Conservation (phyloP, 2,888 invertebrate genomes). For the Electrophaes corylata region DNA sequence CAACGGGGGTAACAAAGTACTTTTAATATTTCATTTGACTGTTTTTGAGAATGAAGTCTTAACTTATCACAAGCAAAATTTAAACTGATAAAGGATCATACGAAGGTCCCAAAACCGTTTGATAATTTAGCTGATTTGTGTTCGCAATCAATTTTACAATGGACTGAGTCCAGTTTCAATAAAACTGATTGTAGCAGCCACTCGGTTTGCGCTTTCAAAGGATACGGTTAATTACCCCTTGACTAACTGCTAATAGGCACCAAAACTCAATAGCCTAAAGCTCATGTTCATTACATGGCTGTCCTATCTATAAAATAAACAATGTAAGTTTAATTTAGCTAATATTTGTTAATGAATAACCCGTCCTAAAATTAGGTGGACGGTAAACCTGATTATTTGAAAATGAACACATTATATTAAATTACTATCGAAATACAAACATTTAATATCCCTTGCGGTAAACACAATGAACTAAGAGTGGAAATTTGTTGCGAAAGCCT, state of each 20-base stretch:
- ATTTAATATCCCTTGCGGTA: conserved; percentile 12
- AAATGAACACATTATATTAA: conserved; percentile 20
- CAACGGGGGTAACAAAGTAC: no score
- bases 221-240: not conserved
- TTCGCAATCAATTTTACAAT: not conserved
- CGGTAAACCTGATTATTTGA: conserved; percentile 20
- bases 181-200: not conserved
- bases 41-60: no score
- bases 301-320: conserved; percentile 12
- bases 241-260: conserved; percentile 10
- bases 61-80: no score
- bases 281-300: conserved; percentile 4
- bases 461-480: conserved; percentile 10
- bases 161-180: not conserved
- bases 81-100: not conserved
- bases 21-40: not conserved
- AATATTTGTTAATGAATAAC: conserved; percentile 23
- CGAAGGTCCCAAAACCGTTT: not conserved
- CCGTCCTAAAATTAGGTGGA: conserved; percentile 5
- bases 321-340: conserved; percentile 23
- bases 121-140: not conserved
- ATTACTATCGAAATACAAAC: conserved; percentile 12
- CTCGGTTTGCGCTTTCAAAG: not conserved
- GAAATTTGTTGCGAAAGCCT: conserved; percentile 5
- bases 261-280: conserved; percentile 9